Base-by-base conservation (phyloP, 2,113 vertebrate genomes). In the Oreochromis niloticus region DNA sequence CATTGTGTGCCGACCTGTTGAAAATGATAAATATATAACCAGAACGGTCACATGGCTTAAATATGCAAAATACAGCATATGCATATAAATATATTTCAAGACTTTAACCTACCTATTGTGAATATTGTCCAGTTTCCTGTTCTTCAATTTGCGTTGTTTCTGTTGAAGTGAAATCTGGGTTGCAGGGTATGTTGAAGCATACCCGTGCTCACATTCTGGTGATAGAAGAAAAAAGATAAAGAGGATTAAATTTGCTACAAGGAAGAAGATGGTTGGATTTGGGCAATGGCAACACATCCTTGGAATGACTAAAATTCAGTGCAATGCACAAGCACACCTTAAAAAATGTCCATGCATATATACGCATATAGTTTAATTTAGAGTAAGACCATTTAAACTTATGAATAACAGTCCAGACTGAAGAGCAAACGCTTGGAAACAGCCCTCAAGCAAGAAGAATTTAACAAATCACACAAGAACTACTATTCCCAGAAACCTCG, bases 1-100 rank as follows among this genome's bases (percentile, higher is more conserved):
- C 98, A 10, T 99, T 99, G 96, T 99, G 98, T 89, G 98, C 98
- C 90, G 98, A 99, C 95, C 98, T 99, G 96, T 94, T 52, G 75
- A 89, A 68, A 85, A 79, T 43, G 55, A 82, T 13, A 86, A 81
- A 92, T 32, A 75, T 30, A 54, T 36, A 36, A 80, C 87, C 9
- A 83, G 27, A 80, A 88, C 5, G 27, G 68, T 91, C 68, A 88
- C 41, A 43, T 30, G 9, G 19, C 22, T 52, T 57, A 59, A 36
- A 5, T 71, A 41, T 80, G 30, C n/a, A 83, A 71, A 80, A 75
- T 13, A 54, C 6, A 9, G 61, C 3, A 83, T 83, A 19, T 68
- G 9, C 17, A 63, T 36, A 68, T 39, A 5, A 39, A 68, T 68
- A 66, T 66, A 39, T 80, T 81, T 57, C 14, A 9, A 41, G n/a